Base-by-base conservation (phyloP, 92 coral and sea anemone genomes). In the Scolanthus callimorphus region DNA sequence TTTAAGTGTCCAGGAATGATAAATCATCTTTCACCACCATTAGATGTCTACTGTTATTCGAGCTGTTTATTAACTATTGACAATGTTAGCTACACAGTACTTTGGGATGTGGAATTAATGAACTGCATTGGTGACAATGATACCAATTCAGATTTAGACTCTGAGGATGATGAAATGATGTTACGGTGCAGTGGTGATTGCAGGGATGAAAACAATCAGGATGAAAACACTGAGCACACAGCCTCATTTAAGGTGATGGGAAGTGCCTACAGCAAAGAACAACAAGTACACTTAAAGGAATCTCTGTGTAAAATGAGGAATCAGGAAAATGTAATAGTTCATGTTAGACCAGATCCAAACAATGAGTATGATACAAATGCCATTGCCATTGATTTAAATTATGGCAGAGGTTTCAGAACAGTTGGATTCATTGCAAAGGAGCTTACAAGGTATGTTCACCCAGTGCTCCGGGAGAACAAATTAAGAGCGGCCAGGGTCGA, bases 371-470 rank as follows among this genome's bases (percentile, higher is more conserved):
- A 79, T 25, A 48, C 28, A 31, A 56, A 70, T 70, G 77, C 76
- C 4, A 70, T 70, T 25, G 59, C 62, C 31, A 66, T 70, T 10
- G 57, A 63, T 29, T 25, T 78, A 1, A 60, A 78, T 44, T 66
- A 70, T 41, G 65, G 67, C 0, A 54, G 51, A 2, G 78, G 69
- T n/a, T 77, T 46, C 63, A 31, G 23, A 21, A 39, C 21, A 1
- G 65, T 56, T 29, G 84, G 77, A 17, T 77, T 69, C 48, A 78
- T 78, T 62, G 70, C 85, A 19, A 62, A 51, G 28, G 75, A 71
- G 27, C 49, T 64, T 4, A 71, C 85, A 9, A 50, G 20, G n/a
- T 64, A 71, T 44, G 41, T 71, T 20, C 78, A 78, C 24, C 60
- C 23, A 10, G 62, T 64, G 11, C 20, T 71, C 2, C 30, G 22